Evolutionary conservation across 2,797 vertebrate genomes (phyloP).

Genomic region (Chromobotia macracanthus): DNA sequence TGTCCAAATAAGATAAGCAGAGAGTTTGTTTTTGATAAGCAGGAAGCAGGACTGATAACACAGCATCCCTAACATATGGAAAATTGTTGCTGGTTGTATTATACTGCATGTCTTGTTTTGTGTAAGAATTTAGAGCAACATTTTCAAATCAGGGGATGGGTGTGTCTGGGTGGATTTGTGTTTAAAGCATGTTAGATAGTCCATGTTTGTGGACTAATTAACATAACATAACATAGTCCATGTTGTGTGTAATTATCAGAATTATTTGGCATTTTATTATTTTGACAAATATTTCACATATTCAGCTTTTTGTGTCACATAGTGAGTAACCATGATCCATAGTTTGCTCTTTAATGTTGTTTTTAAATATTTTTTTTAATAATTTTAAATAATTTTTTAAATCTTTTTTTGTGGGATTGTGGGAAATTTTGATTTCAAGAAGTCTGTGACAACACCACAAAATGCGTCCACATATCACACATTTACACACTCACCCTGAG

Average conservation of each 20-base stretch:
- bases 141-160: slow-evolving; percentile 18
- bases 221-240: no score
- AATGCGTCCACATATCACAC: neutral
- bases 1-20: slow-evolving; percentile 49
- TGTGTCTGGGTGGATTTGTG: slow-evolving; percentile 36
- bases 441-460: neutral
- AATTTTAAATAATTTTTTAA: neutral
- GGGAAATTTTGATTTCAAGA: neutral
- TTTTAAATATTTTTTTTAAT: neutral
- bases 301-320: neutral
- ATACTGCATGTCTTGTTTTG: slow-evolving; percentile 23
- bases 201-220: slow-evolving; percentile 21
- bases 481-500: neutral
- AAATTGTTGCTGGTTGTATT: neutral
- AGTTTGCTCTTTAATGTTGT: neutral
- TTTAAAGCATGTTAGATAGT: slow-evolving; percentile 14
- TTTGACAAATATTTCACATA: neutral
- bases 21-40: slow-evolving; percentile 36
- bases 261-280: slow-evolving; percentile 6
- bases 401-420: neutral
- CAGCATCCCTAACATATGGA: slow-evolving; percentile 1
- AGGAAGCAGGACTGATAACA: slow-evolving; percentile 18
- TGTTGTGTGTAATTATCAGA: neutral
- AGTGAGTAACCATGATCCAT: neutral
- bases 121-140: slow-evolving; percentile 24